These are phyloP conservation scores for Cerastis rubricosa DNA, from an alignment of 2,888 invertebrate genomes.

Conservation along the genomic window DNA sequence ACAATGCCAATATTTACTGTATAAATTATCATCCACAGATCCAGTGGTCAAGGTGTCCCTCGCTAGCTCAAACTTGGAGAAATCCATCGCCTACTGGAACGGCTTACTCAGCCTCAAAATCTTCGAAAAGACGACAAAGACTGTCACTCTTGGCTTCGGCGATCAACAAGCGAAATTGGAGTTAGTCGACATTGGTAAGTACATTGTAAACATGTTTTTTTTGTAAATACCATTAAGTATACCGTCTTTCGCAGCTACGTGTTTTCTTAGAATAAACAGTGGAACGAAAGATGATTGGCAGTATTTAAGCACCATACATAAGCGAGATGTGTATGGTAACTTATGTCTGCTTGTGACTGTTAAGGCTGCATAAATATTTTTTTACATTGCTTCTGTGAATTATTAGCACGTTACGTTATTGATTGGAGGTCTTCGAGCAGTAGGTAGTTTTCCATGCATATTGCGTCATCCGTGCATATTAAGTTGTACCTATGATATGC, in stretches of 20 bases:
- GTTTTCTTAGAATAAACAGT: conserved; percentile 20
- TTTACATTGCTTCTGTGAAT: background rate
- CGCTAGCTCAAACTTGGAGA: conserved; percentile 94
- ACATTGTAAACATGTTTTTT: conserved; percentile 4
- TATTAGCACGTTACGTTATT: background rate
- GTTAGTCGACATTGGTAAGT: conserved; percentile 93
- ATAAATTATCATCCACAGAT: conserved; percentile 88
- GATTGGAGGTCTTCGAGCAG: background rate
- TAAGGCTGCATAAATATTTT: background rate
- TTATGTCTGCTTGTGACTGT: conserved; percentile 23
- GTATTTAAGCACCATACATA: conserved; percentile 4
- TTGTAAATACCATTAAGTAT: background rate
- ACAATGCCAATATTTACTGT: background rate
- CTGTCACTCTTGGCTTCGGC: conserved; percentile 93
- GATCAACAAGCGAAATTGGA: conserved; percentile 94
- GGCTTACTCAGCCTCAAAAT: conserved; percentile 94
- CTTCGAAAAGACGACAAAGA: conserved; percentile 91
- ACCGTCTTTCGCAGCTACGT: background rate
- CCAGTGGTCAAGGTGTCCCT: conserved; percentile 95
- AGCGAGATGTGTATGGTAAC: background rate
- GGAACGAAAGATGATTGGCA: conserved; percentile 18
- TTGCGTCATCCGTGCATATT: conserved; percentile 6
- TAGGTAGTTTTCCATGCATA: conserved; percentile 3
- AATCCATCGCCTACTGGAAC: conserved; percentile 96
- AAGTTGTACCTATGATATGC: background rate